Evolutionary conservation across 2,888 invertebrate species (phyloP), one percentile per base, ranked within the genome.

Genomic region (Drosophila mercatorum): DNA sequence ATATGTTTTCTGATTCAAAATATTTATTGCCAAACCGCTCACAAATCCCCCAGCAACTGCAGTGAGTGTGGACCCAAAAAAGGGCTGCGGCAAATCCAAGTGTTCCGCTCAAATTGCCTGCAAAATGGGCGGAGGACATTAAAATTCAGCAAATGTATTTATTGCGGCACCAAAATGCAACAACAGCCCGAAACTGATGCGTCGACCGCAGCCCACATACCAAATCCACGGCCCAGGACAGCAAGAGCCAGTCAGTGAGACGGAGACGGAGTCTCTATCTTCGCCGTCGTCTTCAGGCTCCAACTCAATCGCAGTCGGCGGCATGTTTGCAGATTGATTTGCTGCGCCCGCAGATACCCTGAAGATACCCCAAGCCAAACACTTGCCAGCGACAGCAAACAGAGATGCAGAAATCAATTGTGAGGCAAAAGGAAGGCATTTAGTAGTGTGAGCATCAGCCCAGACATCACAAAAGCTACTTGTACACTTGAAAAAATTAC

Each of bases 121-220:
- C 78, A 90, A 89, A 88, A 89, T 89, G 89, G 91, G 90, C 84
- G 90, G 91, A 90, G 91, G 88, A 90, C 91, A 91, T 91, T 89
- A 90, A 91, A 90, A 91, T 91, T 88, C 90, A 86, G 76, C 90
- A 91, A 91, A 91, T 91, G 91, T 91, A 91, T 91, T 91, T 91
- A 91, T 91, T 91, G 91, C 84, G 85, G 89, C 88, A 88, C 81
- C 85, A 87, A 83, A 73, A 78, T 64, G 40, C 75, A 79, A 76
- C 76, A 65, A 63, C 63, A 62, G 46, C 72, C 55, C 41, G 72
- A 72, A 78, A 79, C 80, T 88, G 83, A 90, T 90, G 87, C 90
- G 89, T 87, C 87, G 84, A 75, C 75, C 59, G 71, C 68, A 74
- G 66, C 80, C 79, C 74, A 71, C 72, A 72, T 72, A 67, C 68